Conservation (phyloP, 2,797 vertebrate species). For the Acanthiza pusilla region DNA sequence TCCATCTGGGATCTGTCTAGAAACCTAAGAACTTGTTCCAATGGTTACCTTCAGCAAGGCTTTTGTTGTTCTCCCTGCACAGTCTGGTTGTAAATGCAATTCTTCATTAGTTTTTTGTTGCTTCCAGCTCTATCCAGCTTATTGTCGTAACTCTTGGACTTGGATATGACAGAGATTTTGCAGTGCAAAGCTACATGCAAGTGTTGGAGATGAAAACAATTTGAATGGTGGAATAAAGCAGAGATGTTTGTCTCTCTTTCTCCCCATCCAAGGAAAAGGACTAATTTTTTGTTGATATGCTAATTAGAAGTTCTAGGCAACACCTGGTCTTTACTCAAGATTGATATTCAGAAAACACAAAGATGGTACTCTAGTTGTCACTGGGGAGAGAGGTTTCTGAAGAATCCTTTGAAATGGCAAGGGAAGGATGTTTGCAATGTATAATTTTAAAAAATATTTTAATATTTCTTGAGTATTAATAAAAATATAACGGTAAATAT, state of each 20-base stretch:
- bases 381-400: background rate
- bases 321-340: background rate
- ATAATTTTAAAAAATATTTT: background rate
- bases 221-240: background rate
- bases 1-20: background rate
- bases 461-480: background rate
- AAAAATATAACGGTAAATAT: background rate
- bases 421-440: background rate
- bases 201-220: background rate
- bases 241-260: background rate
- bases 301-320: background rate
- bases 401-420: background rate
- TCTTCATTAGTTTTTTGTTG: background rate
- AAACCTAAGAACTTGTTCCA: background rate
- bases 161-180: background rate
- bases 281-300: rapidly evolving
- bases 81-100: background rate
- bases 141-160: background rate
- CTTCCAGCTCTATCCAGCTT: background rate
- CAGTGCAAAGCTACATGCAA: background rate
- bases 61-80: background rate
- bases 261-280: background rate
- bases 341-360: background rate
- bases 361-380: background rate
- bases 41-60: background rate